phyloP scores from a whole-genome alignment of 64 coral and sea anemone genomes.

The Stichodactyla helianthus region DNA sequence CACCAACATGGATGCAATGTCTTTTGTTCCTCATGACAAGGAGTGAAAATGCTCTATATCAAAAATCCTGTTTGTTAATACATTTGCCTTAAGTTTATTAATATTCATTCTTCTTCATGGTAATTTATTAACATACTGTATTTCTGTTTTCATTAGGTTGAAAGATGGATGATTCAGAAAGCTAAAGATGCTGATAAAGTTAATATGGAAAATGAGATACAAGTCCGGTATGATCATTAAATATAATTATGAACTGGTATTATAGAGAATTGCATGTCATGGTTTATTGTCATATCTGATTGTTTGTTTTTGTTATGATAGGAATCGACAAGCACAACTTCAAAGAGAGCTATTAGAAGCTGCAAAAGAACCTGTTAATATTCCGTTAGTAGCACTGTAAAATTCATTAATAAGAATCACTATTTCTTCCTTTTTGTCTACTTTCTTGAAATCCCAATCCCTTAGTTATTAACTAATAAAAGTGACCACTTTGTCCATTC shows the following conservation, averaged over 20 bases:
- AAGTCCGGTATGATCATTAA: constrained; percentile 38
- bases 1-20: too few relatives aligned
- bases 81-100: too few relatives aligned
- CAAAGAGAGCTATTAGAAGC: constrained; percentile 70
- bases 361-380: constrained; percentile 76
- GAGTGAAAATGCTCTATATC: too few relatives aligned
- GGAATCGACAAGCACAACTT: constrained; percentile 62
- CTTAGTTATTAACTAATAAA: too few relatives aligned
- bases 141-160: constrained; percentile 29
- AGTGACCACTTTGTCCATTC: too few relatives aligned
- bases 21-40: too few relatives aligned
- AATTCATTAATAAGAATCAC: background rate
- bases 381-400: constrained; percentile 35
- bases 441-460: too few relatives aligned
- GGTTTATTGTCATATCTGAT: background rate
- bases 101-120: background rate
- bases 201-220: constrained; percentile 84
- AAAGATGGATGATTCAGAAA: constrained; percentile 88
- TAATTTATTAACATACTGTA: background rate
- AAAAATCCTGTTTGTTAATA: too few relatives aligned
- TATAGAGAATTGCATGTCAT: background rate
- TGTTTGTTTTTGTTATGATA: background rate
- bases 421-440: background rate
- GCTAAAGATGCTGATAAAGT: constrained; percentile 87
- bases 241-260: background rate